Percentiles rank a stretch among this genome's conserved stretches.
Evolutionary conservation across 2,888 invertebrate genomes (phyloP).

Genomic region (Dasysyrphus tricinctus): DNA sequence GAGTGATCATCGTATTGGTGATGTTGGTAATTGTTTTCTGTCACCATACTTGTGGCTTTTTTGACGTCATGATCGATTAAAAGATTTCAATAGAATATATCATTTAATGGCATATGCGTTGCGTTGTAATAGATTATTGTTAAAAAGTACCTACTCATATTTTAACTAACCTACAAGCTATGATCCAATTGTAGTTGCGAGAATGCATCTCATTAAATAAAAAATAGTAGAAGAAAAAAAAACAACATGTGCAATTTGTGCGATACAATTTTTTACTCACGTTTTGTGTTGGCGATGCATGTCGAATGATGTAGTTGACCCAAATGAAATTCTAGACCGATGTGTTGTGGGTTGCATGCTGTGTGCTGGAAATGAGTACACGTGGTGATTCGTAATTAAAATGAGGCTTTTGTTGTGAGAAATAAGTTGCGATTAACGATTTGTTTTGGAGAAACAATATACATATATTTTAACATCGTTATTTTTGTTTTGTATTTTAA

Average conservation of each 20-base stretch:
- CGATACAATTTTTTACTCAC: conserved; percentile 56
- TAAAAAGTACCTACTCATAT: conserved; percentile 1
- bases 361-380: conserved; percentile 38
- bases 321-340: conserved; percentile 63
- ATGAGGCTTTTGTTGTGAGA: conserved; percentile 50
- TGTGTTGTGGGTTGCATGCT: conserved; percentile 41
- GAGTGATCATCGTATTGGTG: too few species aligned
- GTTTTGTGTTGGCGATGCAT: conserved; percentile 72
- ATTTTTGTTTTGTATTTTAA: too few species aligned
- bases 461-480: too few species aligned
- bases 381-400: conserved; percentile 60
- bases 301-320: conserved; percentile 70
- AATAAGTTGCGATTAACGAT: background rate
- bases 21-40: background rate
- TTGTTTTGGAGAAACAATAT: too few species aligned
- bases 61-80: background rate
- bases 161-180: conserved; percentile 2
- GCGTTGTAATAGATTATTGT: background rate
- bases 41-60: background rate
- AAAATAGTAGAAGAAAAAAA: background rate
- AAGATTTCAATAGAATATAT: background rate
- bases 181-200: conserved; percentile 16
- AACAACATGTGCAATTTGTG: conserved; percentile 34
- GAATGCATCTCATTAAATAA: conserved; percentile 46
- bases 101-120: background rate